Base-by-base conservation (phyloP, 2,113 vertebrate genomes). In the Caretta caretta region DNA sequence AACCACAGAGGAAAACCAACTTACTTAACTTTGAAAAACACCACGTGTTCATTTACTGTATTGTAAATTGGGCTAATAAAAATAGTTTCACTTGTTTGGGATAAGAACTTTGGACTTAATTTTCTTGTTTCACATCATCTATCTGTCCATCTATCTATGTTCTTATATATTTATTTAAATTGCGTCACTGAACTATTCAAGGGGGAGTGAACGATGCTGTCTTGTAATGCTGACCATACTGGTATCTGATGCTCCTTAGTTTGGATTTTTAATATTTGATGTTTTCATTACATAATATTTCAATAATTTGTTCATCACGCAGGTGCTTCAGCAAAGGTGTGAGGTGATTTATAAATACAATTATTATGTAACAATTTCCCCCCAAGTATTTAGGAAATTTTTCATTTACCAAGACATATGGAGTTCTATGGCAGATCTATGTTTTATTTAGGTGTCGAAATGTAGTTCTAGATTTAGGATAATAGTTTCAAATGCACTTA, bases 1-100 rank as follows among this genome's bases (percentile, higher is more conserved):
- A 90, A 86, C 59, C 75, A 80, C 80, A 76, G 53, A 90, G 38
- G 38, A 95, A 96, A 92, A 89, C 48, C 48, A 81, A 42, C 53
- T 78, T 57, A 79, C 27, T 83, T 53, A 87, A 0, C 59, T 24
- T 0, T 0, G 38, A 91, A 27, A 78, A 78, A 48, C 24, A 79
- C 12, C 84, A 56, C 35, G 46, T 12, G 5, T 83, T 69, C 42
- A 49, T 35, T 13, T 72, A 72, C 16, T 0, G 0, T 13, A 14
- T 49, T 85, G 25, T 81, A 75, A 94, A 59, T 10, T 22, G 69
- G 42, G 48, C 42, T 96, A 89, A 57, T 80, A 35, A 78, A 96
- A 94, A 89, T 4, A 72, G 62, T 31, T 84, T 56, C 6, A 92
- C 72, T 51, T 93, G 83, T 46, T 94, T 84, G 76, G 49, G 56